Evolutionary conservation across 2,888 invertebrate species (phyloP).

Genomic region (Unio pictorum): DNA sequence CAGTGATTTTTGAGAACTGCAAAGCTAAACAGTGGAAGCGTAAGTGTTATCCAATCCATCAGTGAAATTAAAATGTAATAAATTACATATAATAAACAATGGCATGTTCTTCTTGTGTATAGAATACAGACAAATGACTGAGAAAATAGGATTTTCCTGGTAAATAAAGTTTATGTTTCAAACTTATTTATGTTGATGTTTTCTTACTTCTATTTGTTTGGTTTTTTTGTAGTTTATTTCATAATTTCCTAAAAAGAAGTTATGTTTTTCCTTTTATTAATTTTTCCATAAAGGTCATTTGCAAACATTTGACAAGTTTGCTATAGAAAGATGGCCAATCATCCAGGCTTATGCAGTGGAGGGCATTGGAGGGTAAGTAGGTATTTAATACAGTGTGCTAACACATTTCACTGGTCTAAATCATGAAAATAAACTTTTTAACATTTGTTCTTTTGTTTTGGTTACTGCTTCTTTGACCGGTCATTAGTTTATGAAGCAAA

Average conservation of each 20-base stretch:
- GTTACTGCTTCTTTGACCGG: too few relatives aligned
- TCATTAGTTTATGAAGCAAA: too few relatives aligned
- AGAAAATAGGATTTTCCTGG: not conserved
- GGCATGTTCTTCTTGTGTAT: not conserved
- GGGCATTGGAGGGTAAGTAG: slow-evolving; percentile 61
- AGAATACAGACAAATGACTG: not conserved
- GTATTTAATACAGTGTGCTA: not conserved
- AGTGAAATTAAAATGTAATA: not conserved
- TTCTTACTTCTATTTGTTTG: too few relatives aligned
- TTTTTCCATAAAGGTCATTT: slow-evolving; percentile 26
- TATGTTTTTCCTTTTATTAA: not conserved
- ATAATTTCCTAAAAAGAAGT: not conserved
- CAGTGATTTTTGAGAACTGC: too few relatives aligned
- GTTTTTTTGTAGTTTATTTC: too few relatives aligned
- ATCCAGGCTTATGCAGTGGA: slow-evolving; percentile 69
- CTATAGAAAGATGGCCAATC: slow-evolving; percentile 69
- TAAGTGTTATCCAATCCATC: too few relatives aligned
- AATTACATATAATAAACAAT: not conserved
- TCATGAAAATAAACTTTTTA: too few relatives aligned
- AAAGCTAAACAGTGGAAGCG: too few relatives aligned
- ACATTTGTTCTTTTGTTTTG: too few relatives aligned
- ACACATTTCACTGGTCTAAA: not conserved
- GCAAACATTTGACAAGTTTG: slow-evolving; percentile 59
- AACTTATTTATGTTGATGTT: too few relatives aligned
- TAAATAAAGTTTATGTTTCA: not conserved